Conservation (phyloP, 2,888 invertebrate species). For the Diplolepis rosae region DNA sequence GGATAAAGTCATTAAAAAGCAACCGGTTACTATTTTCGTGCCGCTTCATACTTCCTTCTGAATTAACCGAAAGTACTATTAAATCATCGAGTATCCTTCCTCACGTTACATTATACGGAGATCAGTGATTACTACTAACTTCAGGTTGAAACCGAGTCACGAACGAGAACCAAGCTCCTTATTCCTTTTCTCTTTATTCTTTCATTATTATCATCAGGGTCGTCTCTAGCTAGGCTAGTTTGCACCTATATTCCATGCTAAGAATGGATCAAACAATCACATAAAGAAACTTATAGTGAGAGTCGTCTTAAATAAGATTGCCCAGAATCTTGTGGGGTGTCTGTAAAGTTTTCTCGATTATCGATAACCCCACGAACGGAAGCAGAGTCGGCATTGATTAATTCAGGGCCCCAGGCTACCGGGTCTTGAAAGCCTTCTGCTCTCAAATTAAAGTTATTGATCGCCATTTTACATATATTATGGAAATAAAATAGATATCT, state of each 20-base stretch:
- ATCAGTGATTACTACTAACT: neutral
- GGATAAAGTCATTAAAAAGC: conserved; percentile 29
- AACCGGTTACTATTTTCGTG: conserved; percentile 26
- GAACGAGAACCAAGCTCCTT: conserved; percentile 2
- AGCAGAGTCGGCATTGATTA: conserved; percentile 22
- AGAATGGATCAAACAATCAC: neutral
- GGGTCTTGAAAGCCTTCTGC: conserved; percentile 5
- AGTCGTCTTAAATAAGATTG: conserved; percentile 1
- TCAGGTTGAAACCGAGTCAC: conserved; percentile 3
- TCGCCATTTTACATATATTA: conserved; percentile 6
- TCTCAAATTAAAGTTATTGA: conserved; percentile 19
- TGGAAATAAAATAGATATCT: neutral
- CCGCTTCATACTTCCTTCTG: conserved; percentile 13
- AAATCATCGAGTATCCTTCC: conserved; percentile 3
- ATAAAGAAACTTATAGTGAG: conserved; percentile 5
- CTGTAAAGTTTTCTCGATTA: conserved; percentile 26
- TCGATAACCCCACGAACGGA: conserved; percentile 3
- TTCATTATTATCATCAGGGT: neutral
- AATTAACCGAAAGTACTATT: conserved; percentile 8
- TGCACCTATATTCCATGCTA: neutral
- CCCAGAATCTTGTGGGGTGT: neutral
- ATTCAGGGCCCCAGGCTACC: conserved; percentile 24
- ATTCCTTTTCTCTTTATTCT: neutral
- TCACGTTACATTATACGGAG: neutral
- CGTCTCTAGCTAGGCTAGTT: conserved; percentile 17